Conservation (phyloP, 2,888 invertebrate species). For the Hypercompe scribonia region DNA sequence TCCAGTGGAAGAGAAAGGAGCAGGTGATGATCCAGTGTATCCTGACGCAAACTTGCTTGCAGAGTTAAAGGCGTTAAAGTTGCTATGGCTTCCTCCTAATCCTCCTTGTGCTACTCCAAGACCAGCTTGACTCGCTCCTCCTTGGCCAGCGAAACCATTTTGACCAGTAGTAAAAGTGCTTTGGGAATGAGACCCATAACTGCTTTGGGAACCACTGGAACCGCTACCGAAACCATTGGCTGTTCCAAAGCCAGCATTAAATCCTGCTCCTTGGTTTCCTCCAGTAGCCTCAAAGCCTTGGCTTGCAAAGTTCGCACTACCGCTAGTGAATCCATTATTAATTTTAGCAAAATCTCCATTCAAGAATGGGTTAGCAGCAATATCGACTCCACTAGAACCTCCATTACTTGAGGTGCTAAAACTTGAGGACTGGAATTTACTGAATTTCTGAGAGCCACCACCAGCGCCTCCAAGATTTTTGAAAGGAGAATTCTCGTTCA, state of each 20-base stretch:
- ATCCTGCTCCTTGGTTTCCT: conserved; percentile 54
- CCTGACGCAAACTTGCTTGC: conserved; percentile 64
- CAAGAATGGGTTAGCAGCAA: conserved; percentile 69
- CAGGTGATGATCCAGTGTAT: conserved; percentile 75
- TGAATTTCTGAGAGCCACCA: conserved; percentile 72
- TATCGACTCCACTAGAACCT: conserved; percentile 51
- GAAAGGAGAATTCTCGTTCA: conserved; percentile 86
- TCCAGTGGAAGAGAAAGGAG: conserved; percentile 71
- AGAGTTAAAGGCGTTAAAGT: conserved; percentile 46
- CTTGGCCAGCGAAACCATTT: conserved; percentile 25
- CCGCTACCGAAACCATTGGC: conserved; percentile 34
- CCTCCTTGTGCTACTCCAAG: conserved; percentile 1
- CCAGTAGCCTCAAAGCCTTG: conserved; percentile 18
- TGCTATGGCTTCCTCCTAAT: conserved; percentile 31
- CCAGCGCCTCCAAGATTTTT: conserved; percentile 68
- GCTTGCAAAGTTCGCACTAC: conserved; percentile 36
- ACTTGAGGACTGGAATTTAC: conserved; percentile 66
- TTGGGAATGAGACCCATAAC: conserved; percentile 33
- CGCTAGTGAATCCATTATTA: conserved; percentile 41
- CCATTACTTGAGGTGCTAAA: conserved; percentile 60
- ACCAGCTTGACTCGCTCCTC: conserved; percentile 16
- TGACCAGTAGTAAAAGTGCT: conserved; percentile 14
- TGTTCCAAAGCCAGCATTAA: conserved; percentile 30
- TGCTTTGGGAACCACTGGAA: conserved; percentile 33
- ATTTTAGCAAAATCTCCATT: conserved; percentile 68